phyloP scores from a whole-genome alignment of 2,113 vertebrate genomes.

The Gymnarchus niloticus region DNA sequence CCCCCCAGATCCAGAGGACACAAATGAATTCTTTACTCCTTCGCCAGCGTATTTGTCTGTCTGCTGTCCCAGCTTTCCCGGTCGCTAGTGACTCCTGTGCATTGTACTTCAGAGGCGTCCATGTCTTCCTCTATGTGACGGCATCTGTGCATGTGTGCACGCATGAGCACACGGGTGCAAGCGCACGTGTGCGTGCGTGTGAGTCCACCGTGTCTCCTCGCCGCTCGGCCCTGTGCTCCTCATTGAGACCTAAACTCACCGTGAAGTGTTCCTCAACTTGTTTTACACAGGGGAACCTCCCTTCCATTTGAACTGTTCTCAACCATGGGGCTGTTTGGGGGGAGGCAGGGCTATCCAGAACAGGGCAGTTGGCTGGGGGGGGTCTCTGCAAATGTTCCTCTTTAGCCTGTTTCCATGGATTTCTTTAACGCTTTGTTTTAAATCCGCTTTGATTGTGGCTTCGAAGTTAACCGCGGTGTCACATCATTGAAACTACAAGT shows the following conservation, averaged over 20 bases:
- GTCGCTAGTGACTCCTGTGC: background rate
- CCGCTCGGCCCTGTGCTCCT: conserved; percentile 23
- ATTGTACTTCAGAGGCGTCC: background rate
- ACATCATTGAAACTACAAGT: background rate
- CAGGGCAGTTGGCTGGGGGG: background rate
- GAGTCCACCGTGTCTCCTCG: conserved; percentile 3
- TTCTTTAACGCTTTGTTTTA: conserved; percentile 12
- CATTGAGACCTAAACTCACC: conserved; percentile 41
- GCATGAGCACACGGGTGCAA: conserved; percentile 1
- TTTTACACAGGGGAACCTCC: conserved; percentile 40
- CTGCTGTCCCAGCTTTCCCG: conserved; percentile 49
- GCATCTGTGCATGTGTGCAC: background rate
- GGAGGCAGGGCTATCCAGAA: background rate
- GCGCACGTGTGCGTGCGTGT: conserved; percentile 26
- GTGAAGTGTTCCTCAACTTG: conserved; percentile 42
- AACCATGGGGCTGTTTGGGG: background rate
- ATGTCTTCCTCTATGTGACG: background rate
- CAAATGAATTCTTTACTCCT: conserved; percentile 55
- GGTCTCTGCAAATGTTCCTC: conserved; percentile 17
- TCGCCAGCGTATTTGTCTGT: too few species aligned
- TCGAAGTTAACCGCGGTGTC: background rate
- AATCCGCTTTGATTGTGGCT: background rate
- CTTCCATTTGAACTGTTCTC: conserved; percentile 33
- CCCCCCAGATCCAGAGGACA: conserved; percentile 31
- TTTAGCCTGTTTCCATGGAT: background rate